Percentiles rank a stretch among this genome's conserved stretches.
Conservation (phyloP, 2,888 invertebrate genomes). For the Thumatha senex region DNA sequence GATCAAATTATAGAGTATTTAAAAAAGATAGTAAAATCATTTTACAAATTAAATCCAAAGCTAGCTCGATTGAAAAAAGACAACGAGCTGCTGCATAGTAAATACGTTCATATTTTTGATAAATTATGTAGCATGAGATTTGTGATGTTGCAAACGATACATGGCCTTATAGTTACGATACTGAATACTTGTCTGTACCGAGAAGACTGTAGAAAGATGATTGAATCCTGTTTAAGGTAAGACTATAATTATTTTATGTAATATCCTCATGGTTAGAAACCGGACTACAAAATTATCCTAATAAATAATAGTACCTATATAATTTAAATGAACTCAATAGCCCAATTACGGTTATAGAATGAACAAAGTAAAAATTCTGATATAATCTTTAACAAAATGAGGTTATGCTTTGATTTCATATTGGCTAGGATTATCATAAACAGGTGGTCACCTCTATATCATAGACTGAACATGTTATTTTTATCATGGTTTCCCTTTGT, state of each 20-base stretch:
- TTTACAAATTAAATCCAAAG: conserved; percentile 78
- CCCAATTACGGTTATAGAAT: too few relatives aligned
- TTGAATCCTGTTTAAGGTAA: conserved; percentile 83
- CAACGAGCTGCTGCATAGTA: conserved; percentile 64
- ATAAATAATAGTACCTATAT: too few relatives aligned
- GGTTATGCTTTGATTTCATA: too few relatives aligned
- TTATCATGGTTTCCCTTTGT: too few relatives aligned
- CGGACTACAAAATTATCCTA: too few relatives aligned
- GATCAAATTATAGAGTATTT: conserved; percentile 82
- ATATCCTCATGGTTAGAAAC: too few relatives aligned
- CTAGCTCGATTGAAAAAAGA: conserved; percentile 74
- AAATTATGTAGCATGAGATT: conserved; percentile 80
- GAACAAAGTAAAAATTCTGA: too few relatives aligned
- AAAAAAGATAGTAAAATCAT: conserved; percentile 77
- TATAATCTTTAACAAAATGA: too few relatives aligned
- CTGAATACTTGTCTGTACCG: conserved; percentile 79
- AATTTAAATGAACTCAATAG: too few relatives aligned
- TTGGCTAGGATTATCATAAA: too few relatives aligned
- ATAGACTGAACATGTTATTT: too few relatives aligned
- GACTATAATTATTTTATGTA: conserved; percentile 8
- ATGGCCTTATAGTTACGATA: conserved; percentile 80
- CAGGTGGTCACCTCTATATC: too few relatives aligned
- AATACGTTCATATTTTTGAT: conserved; percentile 79
- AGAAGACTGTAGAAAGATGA: conserved; percentile 82
- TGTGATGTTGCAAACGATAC: conserved; percentile 80